A percentile compares a stretch with the other conserved stretches of the same genome.
phyloP scores from a whole-genome alignment of 2,113 vertebrate genomes.

The Benitochromis conjunctus region DNA sequence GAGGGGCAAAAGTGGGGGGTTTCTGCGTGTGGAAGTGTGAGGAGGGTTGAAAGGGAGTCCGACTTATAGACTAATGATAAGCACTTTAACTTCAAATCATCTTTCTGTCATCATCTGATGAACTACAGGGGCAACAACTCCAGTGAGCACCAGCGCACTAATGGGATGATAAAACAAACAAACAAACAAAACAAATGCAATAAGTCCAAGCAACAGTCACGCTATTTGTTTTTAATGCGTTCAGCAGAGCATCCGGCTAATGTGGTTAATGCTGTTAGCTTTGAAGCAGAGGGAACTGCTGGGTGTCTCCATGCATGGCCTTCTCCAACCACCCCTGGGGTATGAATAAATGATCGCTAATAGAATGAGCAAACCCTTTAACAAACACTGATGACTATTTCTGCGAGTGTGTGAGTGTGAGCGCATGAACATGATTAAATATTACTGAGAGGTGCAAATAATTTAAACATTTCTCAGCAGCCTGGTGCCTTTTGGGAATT shows the following conservation, averaged over 20 bases:
- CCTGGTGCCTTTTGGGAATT: not conserved
- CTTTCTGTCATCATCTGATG: not conserved
- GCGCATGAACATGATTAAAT: slow-evolving; percentile 14
- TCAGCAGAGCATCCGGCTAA: not conserved
- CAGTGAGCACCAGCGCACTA: not conserved
- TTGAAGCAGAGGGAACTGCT: slow-evolving; percentile 1
- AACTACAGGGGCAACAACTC: not conserved
- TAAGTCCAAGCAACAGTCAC: not conserved
- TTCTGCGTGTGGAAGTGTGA: not conserved
- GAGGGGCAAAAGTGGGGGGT: slow-evolving; percentile 26
- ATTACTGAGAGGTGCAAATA: slow-evolving; percentile 44
- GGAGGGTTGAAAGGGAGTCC: slow-evolving; percentile 26
- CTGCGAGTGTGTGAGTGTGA: not conserved
- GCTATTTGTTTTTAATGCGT: not conserved
- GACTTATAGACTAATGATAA: slow-evolving; percentile 43
- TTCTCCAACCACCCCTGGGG: not conserved
- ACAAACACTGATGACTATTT: not conserved
- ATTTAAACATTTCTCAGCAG: slow-evolving; percentile 28
- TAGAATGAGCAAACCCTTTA: slow-evolving; percentile 28
- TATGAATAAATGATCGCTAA: slow-evolving; percentile 57
- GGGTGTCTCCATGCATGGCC: not conserved
- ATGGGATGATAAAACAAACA: not conserved
- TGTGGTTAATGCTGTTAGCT: slow-evolving; percentile 6
- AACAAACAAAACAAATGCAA: not conserved
- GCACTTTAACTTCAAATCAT: slow-evolving; percentile 27